Evolutionary conservation across 2,797 vertebrate genomes (phyloP).

Genomic region (Myotis findleyi): DNA sequence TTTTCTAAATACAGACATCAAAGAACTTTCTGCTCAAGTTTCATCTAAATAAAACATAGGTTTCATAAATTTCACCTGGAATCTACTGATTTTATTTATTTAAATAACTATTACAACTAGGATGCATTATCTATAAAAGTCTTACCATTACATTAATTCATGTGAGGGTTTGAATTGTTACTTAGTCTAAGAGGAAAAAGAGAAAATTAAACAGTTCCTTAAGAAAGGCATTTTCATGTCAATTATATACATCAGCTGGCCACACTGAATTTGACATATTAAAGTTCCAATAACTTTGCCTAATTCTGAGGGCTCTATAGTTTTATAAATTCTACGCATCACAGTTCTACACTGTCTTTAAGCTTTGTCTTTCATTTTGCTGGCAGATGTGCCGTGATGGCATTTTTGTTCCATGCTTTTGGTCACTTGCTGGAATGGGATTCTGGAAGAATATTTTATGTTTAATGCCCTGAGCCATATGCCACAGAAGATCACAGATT

Average conservation of each 20-base stretch:
- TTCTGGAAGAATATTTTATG: background rate
- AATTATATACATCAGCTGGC: background rate
- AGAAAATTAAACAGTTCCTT: background rate
- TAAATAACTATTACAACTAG: background rate
- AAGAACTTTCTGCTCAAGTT: background rate
- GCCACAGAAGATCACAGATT: constrained; percentile 33
- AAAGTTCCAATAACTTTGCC: background rate
- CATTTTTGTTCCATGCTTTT: background rate
- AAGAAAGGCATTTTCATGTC: background rate
- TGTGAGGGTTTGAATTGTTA: background rate
- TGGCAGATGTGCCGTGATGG: background rate
- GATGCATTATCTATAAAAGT: background rate
- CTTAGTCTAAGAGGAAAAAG: background rate
- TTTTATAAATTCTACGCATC: background rate
- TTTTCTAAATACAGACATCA: background rate
- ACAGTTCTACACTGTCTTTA: background rate
- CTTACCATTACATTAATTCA: background rate
- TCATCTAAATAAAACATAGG: background rate
- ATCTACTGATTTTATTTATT: constrained; percentile 12
- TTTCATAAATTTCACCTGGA: background rate
- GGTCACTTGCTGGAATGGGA: background rate
- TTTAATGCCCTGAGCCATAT: constrained; percentile 4
- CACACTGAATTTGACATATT: background rate
- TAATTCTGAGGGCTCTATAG: background rate
- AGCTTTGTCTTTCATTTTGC: background rate